phyloP scores from a whole-genome alignment of 2,888 invertebrate species.

The Cheilosia urbana region DNA sequence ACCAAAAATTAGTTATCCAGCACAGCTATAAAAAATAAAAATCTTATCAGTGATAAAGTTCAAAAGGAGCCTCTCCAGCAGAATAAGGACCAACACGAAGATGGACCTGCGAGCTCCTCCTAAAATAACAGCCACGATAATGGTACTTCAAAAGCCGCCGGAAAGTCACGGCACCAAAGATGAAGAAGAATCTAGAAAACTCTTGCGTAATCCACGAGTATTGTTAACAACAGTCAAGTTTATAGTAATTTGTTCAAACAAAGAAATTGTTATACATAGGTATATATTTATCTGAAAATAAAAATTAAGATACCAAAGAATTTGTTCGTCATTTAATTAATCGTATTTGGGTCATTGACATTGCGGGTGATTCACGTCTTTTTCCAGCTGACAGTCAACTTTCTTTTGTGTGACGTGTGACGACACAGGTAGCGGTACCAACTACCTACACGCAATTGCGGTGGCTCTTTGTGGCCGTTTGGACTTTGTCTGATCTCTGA shows the following conservation, averaged over 20 bases:
- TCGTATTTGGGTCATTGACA: constrained; percentile 54
- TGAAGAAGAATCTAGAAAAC: constrained; percentile 1
- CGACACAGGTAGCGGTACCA: not conserved
- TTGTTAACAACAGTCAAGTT: not conserved
- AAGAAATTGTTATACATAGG: not conserved
- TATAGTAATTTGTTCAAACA: constrained; percentile 15
- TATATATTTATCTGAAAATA: constrained; percentile 5
- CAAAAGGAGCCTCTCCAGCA: constrained; percentile 31
- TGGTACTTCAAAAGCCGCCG: constrained; percentile 37
- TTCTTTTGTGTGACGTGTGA: constrained; percentile 47
- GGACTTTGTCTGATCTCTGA: constrained; percentile 23
- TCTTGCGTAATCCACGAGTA: not conserved
- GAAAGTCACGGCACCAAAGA: constrained; percentile 31
- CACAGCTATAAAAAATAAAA: constrained; percentile 2
- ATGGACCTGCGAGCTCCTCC: constrained; percentile 33
- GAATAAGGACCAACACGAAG: constrained; percentile 27
- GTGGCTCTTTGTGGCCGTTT: not conserved
- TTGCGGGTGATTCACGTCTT: constrained; percentile 38
- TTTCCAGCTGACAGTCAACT: constrained; percentile 41
- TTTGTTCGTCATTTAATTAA: constrained; percentile 1
- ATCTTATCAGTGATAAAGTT: constrained; percentile 35
- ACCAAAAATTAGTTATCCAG: constrained; percentile 22
- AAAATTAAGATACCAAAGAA: constrained; percentile 38
- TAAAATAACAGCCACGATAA: not conserved
- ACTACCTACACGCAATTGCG: no score